These are phyloP conservation scores for Liasis olivaceus DNA, from an alignment of 2,797 vertebrate genomes.

Conservation along the genomic window DNA sequence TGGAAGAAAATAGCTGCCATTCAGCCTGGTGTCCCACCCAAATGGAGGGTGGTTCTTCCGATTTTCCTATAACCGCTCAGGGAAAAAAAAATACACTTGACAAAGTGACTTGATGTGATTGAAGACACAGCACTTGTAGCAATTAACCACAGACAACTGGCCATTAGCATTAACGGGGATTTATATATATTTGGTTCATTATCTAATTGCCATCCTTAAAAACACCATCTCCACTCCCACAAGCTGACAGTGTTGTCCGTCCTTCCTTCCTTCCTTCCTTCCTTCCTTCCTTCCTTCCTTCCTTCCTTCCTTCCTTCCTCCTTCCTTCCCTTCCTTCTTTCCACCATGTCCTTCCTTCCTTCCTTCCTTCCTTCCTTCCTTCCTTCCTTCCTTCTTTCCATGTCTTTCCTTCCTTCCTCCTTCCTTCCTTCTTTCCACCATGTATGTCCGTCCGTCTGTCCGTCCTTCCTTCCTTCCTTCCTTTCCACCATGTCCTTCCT, in stretches of 20 bases:
- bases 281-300: too few species aligned
- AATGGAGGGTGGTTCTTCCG: neutral
- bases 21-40: neutral
- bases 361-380: too few species aligned
- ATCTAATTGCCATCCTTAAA: neutral
- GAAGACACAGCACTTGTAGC: rapidly evolving
- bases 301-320: too few species aligned
- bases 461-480: too few species aligned
- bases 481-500: too few species aligned
- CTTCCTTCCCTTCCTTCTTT: too few species aligned
- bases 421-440: too few species aligned
- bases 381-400: too few species aligned
- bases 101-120: neutral
- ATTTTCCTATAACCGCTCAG: neutral
- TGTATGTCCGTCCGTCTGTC: too few species aligned
- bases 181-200: neutral
- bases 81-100: neutral
- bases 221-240: rapidly evolving
- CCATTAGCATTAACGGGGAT: neutral
- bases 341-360: too few species aligned
- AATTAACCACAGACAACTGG: neutral
- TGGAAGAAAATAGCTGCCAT: too few species aligned
- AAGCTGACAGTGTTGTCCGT: rapidly evolving
- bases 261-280: neutral
- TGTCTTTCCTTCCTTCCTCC: too few species aligned